Conservation (phyloP, 2,888 invertebrate genomes). For the Tipula lateralis region DNA sequence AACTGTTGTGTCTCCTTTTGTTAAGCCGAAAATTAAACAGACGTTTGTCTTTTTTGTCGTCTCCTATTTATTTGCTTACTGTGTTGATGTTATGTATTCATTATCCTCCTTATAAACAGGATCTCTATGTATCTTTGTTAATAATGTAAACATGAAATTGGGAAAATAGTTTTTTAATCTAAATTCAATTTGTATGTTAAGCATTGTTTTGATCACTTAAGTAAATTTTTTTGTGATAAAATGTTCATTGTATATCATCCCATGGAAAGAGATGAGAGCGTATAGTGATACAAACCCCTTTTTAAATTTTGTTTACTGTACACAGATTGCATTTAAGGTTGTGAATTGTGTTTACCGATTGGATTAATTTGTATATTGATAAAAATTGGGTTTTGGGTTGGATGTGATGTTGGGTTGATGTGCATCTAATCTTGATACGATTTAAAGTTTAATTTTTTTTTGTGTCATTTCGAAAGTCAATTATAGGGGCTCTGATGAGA, state of each 20-base stretch:
- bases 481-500: not conserved
- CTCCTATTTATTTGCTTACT: not conserved
- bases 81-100: not conserved
- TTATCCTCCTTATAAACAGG: not conserved
- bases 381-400: not conserved
- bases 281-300: not conserved
- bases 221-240: not conserved
- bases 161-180: conserved; percentile 11
- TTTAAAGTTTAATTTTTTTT: not conserved
- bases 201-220: not conserved
- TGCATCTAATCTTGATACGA: not conserved
- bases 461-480: not conserved
- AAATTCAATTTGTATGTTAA: not conserved
- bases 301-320: not conserved
- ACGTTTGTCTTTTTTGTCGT: not conserved
- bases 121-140: not conserved
- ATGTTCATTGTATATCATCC: not conserved
- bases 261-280: not conserved
- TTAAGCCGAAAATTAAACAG: not conserved
- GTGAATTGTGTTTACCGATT: not conserved
- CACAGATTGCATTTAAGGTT: not conserved
- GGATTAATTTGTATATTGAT: not conserved
- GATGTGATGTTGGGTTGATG: not conserved
- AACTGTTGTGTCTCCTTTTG: not conserved
- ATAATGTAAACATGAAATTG: not conserved